Base-by-base conservation (phyloP, 2,797 vertebrate species). In the Chiloscyllium punctatum region DNA sequence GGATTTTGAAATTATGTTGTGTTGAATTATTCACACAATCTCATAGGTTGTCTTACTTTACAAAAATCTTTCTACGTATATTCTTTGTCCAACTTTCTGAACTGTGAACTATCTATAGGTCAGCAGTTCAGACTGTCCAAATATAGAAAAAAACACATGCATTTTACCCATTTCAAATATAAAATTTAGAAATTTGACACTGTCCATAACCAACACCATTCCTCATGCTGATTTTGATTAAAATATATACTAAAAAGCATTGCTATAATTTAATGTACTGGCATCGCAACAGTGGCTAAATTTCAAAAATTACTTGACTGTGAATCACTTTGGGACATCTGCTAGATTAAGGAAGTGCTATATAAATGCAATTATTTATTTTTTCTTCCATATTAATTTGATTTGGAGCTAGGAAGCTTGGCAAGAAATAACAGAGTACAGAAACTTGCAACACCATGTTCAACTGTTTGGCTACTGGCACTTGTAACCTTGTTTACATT, bases 161-260 rank as follows among this genome's bases (percentile, higher is more conserved):
- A 90, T 90, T 90, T 66, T 90, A 62, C 53, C 87, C 53, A 90
- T 5, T 90, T 90, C 53, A 66, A 90, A 25, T 53, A 90, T 66
- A 66, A 90, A n/a, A 90, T 62, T 90, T 30, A 33, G 87, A 18
- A 62, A 90, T 90, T 90, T 90, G 27, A 66, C 30, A 90, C 30
- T 62, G 53, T 66, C 62, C 87, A n/a, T 30, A n/a, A 4, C 86
- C 33, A 53, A 90, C 87, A 90, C 33, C 27, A 16, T 5, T 18
- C 15, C 87, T 90, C 53, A 66, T 90, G 30, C 53, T 88, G 7
- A 30, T 74, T 74, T 30, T 9, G 87, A 90, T 90, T 90, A 30
- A 90, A 66, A 90, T 90, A n/a, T 62, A 90, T 90, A n/a, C n/a
- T 90, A 57, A 53, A 30, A 90, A 90, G 18, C 53, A 90, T 90